Evolutionary conservation across 2,888 invertebrate species (phyloP).

Genomic region (Hirudinaria manillensis): DNA sequence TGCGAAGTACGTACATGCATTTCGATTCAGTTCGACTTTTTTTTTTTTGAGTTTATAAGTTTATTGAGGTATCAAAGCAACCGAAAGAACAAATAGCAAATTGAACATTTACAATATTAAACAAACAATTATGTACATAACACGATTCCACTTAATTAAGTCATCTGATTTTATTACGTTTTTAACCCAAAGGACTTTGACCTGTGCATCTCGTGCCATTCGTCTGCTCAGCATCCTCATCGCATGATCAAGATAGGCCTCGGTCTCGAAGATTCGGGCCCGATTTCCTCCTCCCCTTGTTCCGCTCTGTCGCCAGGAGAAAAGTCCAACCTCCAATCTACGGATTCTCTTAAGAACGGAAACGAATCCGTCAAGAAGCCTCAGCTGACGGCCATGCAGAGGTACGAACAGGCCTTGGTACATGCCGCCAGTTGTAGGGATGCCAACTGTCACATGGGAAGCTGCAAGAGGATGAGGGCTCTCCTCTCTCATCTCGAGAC

Average conservation of each 20-base stretch:
- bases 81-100: no score
- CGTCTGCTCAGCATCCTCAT: slow-evolving; percentile 89
- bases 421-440: slow-evolving; percentile 97
- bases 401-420: slow-evolving; percentile 86
- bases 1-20: no score
- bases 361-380: background rate
- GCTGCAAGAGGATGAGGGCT: slow-evolving; percentile 94
- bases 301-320: slow-evolving; percentile 63
- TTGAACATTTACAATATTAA: no score
- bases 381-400: slow-evolving; percentile 68
- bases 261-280: slow-evolving; percentile 35
- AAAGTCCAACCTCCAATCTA: background rate
- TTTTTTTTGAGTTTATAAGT: no score
- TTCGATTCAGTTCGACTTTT: no score
- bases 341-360: background rate
- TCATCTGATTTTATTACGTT: background rate
- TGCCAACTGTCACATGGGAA: slow-evolving; percentile 92
- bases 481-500: slow-evolving; percentile 84
- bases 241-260: slow-evolving; percentile 89
- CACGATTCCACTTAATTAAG: no score
- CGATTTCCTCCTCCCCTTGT: slow-evolving; percentile 77
- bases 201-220: slow-evolving; percentile 87
- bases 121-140: no score
- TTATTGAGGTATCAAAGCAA: no score
- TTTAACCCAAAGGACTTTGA: slow-evolving; percentile 74